Evolutionary conservation across 1,140 invertebrate species (phyloP).

Genomic region (Propsilocerus akamusi): DNA sequence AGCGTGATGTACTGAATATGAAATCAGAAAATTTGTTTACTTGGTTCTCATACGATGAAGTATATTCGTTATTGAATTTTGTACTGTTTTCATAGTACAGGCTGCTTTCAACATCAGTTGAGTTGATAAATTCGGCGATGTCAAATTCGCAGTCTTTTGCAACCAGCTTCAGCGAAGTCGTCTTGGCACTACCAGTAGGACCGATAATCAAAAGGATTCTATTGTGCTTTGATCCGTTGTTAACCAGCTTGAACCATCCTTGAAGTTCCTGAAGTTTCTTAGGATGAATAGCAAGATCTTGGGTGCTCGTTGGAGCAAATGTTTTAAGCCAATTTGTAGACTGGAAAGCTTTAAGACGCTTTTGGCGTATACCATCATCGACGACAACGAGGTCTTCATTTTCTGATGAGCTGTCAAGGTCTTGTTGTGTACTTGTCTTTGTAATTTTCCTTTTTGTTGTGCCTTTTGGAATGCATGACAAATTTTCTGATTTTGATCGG

Average conservation of each 20-base stretch:
- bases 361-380: too few species aligned
- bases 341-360: too few species aligned
- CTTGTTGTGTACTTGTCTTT: too few species aligned
- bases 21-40: conserved; percentile 45
- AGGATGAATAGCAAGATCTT: conserved; percentile 35
- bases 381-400: too few species aligned
- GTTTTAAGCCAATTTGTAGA: conserved; percentile 34
- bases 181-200: conserved; percentile 53
- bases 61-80: conserved; percentile 14
- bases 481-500: too few species aligned
- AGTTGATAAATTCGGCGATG: conserved; percentile 52
- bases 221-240: conserved; percentile 23
- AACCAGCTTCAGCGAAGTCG: conserved; percentile 34
- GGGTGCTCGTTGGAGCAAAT: conserved; percentile 29
- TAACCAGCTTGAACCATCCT: conserved; percentile 27
- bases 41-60: conserved; percentile 31
- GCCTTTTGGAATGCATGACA: too few species aligned
- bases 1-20: conserved; percentile 44
- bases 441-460: too few species aligned
- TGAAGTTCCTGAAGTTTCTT: conserved; percentile 42
- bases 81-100: conserved; percentile 7
- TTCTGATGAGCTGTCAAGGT: too few species aligned
- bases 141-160: conserved; percentile 34
- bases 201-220: conserved; percentile 42
- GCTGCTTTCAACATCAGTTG: conserved; percentile 30